phyloP scores from a whole-genome alignment of 2,888 invertebrate genomes.

The Neoaliturus tenellus region DNA sequence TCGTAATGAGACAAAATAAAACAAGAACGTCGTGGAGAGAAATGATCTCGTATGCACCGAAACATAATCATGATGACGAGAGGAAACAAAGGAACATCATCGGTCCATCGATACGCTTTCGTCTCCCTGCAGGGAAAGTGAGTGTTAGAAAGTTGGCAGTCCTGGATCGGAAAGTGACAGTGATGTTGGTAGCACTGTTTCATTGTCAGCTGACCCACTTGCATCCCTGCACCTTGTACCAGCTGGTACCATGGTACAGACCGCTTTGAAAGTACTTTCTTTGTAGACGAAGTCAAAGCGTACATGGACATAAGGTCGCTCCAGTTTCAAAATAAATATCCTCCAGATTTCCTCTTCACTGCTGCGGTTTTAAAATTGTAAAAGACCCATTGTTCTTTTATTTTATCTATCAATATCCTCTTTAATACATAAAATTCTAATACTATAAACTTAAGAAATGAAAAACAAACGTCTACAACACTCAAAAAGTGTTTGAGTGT shows the following conservation, averaged over 20 bases:
- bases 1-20: background rate
- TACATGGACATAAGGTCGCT: background rate
- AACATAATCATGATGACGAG: background rate
- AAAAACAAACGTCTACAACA: too few relatives aligned
- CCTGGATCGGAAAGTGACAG: constrained; percentile 27
- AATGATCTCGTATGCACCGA: background rate
- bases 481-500: too few relatives aligned
- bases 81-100: constrained; percentile 17
- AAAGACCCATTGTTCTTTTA: too few relatives aligned
- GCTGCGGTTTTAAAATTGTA: too few relatives aligned
- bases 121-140: background rate
- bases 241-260: background rate
- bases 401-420: too few relatives aligned
- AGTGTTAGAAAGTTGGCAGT: constrained; percentile 1
- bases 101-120: constrained; percentile 22
- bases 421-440: too few relatives aligned
- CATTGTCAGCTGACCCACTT: constrained; percentile 26
- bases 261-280: constrained; percentile 1
- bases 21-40: background rate
- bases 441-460: too few relatives aligned
- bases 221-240: constrained; percentile 22
- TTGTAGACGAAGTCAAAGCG: background rate
- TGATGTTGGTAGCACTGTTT: constrained; percentile 27
- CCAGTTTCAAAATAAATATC: too few relatives aligned
- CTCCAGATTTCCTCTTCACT: too few relatives aligned